These are phyloP conservation scores for Mandrillus leucophaeus DNA, from an alignment of 2,113 vertebrate species.

Conservation along the genomic window DNA sequence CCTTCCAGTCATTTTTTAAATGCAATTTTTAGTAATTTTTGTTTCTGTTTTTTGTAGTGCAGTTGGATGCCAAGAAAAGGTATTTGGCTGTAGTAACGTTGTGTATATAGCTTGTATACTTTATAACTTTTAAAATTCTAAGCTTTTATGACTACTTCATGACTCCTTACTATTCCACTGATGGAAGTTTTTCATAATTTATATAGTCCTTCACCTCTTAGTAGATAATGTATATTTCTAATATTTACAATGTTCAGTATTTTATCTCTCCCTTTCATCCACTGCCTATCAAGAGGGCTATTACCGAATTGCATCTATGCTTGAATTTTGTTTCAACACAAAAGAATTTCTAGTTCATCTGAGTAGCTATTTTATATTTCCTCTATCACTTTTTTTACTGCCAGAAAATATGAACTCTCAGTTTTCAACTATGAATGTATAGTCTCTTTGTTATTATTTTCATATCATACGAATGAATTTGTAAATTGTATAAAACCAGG, in stretches of 20 bases:
- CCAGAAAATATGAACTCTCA: slow-evolving; percentile 1
- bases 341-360: slow-evolving; percentile 20
- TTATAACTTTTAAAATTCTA: not conserved
- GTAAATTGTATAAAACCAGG: not conserved
- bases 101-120: not conserved
- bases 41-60: not conserved
- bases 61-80: not conserved
- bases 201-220: not conserved
- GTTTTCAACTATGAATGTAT: slow-evolving; percentile 34
- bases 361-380: slow-evolving; percentile 29
- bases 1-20: not conserved
- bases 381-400: not conserved
- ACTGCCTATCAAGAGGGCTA: not conserved
- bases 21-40: slow-evolving; percentile 15
- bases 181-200: slow-evolving; percentile 15
- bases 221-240: not conserved
- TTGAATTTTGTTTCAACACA: slow-evolving; percentile 34
- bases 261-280: not conserved
- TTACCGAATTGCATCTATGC: not conserved
- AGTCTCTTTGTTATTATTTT: slow-evolving; percentile 18
- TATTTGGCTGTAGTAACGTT: not conserved
- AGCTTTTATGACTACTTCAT: not conserved
- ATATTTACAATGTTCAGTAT: not conserved
- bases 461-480: slow-evolving; percentile 3
- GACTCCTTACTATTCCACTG: not conserved